Conservation (phyloP, 2,888 invertebrate species). For the Acrobasis consociella region DNA sequence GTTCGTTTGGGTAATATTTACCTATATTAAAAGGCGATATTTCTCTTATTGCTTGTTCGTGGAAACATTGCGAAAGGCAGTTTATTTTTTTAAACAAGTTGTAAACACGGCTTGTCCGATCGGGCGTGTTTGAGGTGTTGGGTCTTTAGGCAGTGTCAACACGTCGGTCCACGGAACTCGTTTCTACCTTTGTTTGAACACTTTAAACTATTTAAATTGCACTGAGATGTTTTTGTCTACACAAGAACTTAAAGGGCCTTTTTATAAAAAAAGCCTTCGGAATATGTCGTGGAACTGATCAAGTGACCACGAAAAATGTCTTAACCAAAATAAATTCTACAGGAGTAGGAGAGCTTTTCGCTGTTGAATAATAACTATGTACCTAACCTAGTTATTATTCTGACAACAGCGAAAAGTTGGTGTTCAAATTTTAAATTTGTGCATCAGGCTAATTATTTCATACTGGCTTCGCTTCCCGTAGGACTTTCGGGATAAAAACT, state of each 20-base stretch:
- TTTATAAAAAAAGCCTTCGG: background rate
- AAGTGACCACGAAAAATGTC: no score
- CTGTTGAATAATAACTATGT: no score
- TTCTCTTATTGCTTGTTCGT: constrained; percentile 41
- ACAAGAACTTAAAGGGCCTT: background rate
- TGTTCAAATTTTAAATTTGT: no score
- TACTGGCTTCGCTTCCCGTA: no score
- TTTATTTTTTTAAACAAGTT: constrained; percentile 67
- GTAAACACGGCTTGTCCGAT: constrained; percentile 56
- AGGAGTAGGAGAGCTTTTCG: no score
- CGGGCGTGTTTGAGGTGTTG: constrained; percentile 64
- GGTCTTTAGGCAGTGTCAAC: constrained; percentile 76
- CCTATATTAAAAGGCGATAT: constrained; percentile 20
- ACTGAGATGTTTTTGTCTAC: constrained; percentile 13
- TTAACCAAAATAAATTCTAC: no score
- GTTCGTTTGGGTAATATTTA: constrained; percentile 16
- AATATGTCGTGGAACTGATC: no score
- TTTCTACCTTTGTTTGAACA: constrained; percentile 61
- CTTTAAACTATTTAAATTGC: constrained; percentile 58
- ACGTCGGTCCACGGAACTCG: constrained; percentile 70
- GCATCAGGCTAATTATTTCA: no score
- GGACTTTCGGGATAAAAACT: no score
- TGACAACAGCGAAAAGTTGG: no score
- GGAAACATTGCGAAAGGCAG: constrained; percentile 58
- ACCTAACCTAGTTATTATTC: no score